These are phyloP conservation scores for Fulmarus glacialis DNA, from an alignment of 2,113 vertebrate species.

Conservation along the genomic window DNA sequence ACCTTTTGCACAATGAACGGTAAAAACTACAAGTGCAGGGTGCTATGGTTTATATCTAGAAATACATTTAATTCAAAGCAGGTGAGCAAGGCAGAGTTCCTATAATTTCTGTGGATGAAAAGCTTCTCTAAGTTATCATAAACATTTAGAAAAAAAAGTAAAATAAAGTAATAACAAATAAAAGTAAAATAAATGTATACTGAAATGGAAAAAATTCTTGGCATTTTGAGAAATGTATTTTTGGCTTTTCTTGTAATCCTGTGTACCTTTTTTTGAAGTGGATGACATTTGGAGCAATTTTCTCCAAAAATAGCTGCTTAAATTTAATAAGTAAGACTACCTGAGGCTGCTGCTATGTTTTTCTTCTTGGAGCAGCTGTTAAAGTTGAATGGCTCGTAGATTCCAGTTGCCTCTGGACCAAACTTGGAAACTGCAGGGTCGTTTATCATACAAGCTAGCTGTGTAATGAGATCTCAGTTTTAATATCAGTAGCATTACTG, in stretches of 20 bases:
- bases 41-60: neutral
- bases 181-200: neutral
- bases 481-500: neutral
- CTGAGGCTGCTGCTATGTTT: neutral
- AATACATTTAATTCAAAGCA: neutral
- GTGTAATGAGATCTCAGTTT: neutral
- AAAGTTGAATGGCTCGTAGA: neutral
- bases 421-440: neutral
- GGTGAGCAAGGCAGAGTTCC: neutral
- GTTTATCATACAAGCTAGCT: neutral
- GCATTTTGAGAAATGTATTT: neutral
- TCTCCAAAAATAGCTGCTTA: neutral
- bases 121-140: neutral
- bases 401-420: slow-evolving; percentile 1
- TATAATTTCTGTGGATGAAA: neutral
- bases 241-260: neutral
- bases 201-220: neutral
- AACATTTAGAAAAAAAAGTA: neutral
- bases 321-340: neutral
- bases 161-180: neutral
- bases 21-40: neutral
- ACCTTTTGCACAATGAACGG: neutral
- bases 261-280: neutral
- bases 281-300: neutral
- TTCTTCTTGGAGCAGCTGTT: neutral